phyloP scores from a whole-genome alignment of 1,140 invertebrate species.

The Diploscapter pachys region DNA sequence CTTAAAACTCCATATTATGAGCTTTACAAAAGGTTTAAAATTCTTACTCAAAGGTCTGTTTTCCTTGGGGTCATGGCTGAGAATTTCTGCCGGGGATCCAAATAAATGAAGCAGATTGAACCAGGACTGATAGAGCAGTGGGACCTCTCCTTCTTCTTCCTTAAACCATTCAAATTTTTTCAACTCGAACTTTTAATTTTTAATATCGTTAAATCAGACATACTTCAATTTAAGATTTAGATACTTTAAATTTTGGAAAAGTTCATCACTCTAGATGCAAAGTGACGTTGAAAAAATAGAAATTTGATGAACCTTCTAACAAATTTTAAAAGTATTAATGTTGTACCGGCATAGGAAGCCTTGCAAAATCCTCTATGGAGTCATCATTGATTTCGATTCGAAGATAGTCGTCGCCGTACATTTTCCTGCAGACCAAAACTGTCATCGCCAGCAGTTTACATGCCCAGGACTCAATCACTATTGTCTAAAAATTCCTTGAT shows the following conservation, averaged over 20 bases:
- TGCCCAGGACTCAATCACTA: slow-evolving; percentile 55
- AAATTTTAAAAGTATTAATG: too few species aligned
- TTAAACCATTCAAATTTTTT: neutral
- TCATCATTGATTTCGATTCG: slow-evolving; percentile 41
- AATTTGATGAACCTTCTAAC: too few species aligned
- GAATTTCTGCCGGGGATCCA: slow-evolving; percentile 23
- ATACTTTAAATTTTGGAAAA: too few species aligned
- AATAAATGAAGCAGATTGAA: slow-evolving; percentile 30
- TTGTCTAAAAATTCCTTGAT: slow-evolving; percentile 38
- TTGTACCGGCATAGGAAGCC: too few species aligned
- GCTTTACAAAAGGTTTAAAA: too few species aligned
- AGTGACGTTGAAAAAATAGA: too few species aligned
- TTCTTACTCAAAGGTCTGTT: slow-evolving; percentile 20
- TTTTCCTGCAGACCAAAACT: slow-evolving; percentile 41
- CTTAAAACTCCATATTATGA: too few species aligned
- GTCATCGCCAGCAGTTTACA: slow-evolving; percentile 47
- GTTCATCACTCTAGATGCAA: too few species aligned
- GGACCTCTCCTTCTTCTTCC: slow-evolving; percentile 20
- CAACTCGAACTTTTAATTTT: too few species aligned
- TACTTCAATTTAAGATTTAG: too few species aligned
- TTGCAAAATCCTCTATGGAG: too few species aligned
- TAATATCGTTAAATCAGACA: too few species aligned
- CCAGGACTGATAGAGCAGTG: slow-evolving; percentile 31
- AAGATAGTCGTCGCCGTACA: slow-evolving; percentile 46
- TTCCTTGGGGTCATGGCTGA: slow-evolving; percentile 20